Percentiles rank a stretch among this genome's conserved stretches.
Evolutionary conservation across 2,797 vertebrate species (phyloP).

Genomic region (Gorsachius magnificus): DNA sequence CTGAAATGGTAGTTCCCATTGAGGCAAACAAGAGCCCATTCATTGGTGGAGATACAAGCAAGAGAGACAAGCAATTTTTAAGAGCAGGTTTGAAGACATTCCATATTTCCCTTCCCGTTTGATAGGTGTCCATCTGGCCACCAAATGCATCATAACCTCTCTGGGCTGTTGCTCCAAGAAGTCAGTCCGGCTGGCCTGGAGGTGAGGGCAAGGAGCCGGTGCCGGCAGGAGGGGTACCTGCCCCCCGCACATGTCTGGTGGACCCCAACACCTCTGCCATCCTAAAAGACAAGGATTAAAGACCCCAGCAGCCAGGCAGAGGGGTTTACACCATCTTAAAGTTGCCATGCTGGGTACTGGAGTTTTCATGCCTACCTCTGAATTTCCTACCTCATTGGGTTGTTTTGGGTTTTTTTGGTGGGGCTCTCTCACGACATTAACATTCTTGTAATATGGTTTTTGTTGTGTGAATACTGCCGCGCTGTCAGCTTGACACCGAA

Average conservation of each 20-base stretch:
- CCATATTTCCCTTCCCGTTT: neutral
- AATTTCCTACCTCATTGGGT: neutral
- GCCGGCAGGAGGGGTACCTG: neutral
- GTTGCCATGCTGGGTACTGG: neutral
- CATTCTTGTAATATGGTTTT: neutral
- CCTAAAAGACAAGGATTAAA: neutral
- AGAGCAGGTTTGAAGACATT: neutral
- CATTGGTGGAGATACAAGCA: neutral
- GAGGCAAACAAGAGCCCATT: neutral
- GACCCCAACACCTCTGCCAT: rapidly evolving
- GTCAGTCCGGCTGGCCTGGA: neutral
- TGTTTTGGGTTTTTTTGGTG: neutral
- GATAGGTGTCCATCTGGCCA: neutral
- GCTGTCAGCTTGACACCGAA: constrained; percentile 38
- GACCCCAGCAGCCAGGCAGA: neutral
- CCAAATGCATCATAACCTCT: neutral
- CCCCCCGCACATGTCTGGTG: neutral
- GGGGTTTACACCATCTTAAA: neutral
- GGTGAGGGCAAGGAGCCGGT: neutral
- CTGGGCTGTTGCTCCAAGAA: neutral
- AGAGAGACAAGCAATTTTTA: neutral
- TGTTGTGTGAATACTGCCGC: constrained; percentile 29
- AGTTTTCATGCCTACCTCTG: neutral
- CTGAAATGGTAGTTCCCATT: neutral
- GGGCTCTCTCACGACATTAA: rapidly evolving